These are phyloP conservation scores for Scomber colias DNA, from an alignment of 2,113 vertebrate genomes.

Conservation along the genomic window DNA sequence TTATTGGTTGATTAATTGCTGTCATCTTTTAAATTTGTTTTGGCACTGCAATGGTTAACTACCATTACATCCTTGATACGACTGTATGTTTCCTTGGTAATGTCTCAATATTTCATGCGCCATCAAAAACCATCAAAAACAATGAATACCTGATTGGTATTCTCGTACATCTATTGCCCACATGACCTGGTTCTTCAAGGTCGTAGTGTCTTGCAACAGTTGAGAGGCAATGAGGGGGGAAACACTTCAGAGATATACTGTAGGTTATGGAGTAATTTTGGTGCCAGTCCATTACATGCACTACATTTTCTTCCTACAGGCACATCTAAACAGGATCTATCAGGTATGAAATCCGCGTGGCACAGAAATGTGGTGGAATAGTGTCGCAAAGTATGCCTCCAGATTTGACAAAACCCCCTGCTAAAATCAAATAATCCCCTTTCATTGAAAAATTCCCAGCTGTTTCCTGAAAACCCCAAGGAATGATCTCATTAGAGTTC, in stretches of 20 bases:
- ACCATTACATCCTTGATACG: constrained; percentile 59
- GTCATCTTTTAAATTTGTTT: constrained; percentile 47
- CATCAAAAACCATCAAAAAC: constrained; percentile 59
- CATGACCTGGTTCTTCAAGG: constrained; percentile 48
- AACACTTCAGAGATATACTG: constrained; percentile 56
- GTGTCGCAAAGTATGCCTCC: constrained; percentile 67
- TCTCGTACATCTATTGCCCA: constrained; percentile 57
- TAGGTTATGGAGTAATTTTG: constrained; percentile 64
- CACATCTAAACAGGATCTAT: constrained; percentile 88
- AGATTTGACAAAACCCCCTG: constrained; percentile 66
- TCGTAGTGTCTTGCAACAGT: constrained; percentile 54
- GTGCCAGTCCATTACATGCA: constrained; percentile 80
- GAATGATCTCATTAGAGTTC: constrained; percentile 75
- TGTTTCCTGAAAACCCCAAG: constrained; percentile 73
- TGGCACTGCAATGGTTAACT: constrained; percentile 7
- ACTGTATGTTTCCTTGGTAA: constrained; percentile 41
- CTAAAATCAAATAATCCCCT: constrained; percentile 61
- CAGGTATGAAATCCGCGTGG: constrained; percentile 86
- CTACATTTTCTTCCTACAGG: constrained; percentile 87
- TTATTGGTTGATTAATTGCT: constrained; percentile 15
- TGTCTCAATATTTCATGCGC: constrained; percentile 39
- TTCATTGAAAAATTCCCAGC: constrained; percentile 64
- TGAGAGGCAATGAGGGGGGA: constrained; percentile 54
- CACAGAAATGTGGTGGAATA: constrained; percentile 83
- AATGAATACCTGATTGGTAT: constrained; percentile 60